Evolutionary conservation across 2,888 invertebrate genomes (phyloP).

Genomic region (Desoria tigrina): DNA sequence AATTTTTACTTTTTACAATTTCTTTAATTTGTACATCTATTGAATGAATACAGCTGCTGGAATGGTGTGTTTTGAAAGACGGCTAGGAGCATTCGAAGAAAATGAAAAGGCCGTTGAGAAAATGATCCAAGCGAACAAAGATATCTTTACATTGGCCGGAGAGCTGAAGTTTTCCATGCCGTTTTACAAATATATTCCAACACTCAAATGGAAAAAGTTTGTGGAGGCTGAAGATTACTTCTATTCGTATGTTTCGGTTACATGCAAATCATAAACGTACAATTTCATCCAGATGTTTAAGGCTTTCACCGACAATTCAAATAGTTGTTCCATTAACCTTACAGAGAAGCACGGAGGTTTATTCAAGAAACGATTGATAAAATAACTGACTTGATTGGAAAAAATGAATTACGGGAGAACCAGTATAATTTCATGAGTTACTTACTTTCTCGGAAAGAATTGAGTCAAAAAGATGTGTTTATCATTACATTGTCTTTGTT

Average conservation of each 20-base stretch:
- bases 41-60: slow-evolving; percentile 58
- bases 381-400: slow-evolving; percentile 54
- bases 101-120: slow-evolving; percentile 56
- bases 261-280: too few relatives aligned
- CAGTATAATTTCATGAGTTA: slow-evolving; percentile 59
- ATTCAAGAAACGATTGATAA: slow-evolving; percentile 55
- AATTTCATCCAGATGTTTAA: too few relatives aligned
- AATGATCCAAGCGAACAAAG: slow-evolving; percentile 57
- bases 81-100: slow-evolving; percentile 58
- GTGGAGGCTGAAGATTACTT: slow-evolving; percentile 60
- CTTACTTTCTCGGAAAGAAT: slow-evolving; percentile 58
- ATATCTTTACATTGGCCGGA: slow-evolving; percentile 55
- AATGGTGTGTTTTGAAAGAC: slow-evolving; percentile 60
- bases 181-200: slow-evolving; percentile 58
- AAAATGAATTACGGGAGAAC: slow-evolving; percentile 55
- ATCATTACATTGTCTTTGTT: slow-evolving; percentile 61
- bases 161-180: slow-evolving; percentile 59
- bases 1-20: background rate
- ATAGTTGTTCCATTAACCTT: too few relatives aligned
- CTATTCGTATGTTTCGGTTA: slow-evolving; percentile 56
- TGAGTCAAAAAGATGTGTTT: slow-evolving; percentile 58
- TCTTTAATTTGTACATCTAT: slow-evolving; percentile 15
- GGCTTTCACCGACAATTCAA: too few relatives aligned
- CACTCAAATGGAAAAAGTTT: slow-evolving; percentile 60
- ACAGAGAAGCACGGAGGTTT: slow-evolving; percentile 53